Evolutionary conservation across 2,113 vertebrate species (phyloP).

Genomic region (Myotis lucifugus): DNA sequence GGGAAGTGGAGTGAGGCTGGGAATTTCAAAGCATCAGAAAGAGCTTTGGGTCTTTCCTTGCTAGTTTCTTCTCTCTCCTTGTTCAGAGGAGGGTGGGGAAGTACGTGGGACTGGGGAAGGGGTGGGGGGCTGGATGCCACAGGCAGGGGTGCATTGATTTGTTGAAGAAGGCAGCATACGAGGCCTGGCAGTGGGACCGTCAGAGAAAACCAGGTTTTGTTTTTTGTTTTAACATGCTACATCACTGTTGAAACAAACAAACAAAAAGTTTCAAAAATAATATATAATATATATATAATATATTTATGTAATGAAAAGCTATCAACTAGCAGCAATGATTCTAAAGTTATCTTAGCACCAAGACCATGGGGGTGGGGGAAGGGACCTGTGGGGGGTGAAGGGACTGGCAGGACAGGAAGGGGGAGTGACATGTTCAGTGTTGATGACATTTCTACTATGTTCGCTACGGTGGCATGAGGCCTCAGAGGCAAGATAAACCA

Average conservation of each 20-base stretch:
- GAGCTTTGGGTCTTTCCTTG: not conserved
- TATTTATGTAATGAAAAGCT: slow-evolving; percentile 89
- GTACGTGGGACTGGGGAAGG: not conserved
- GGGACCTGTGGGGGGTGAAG: slow-evolving; percentile 59
- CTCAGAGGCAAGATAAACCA: slow-evolving; percentile 70
- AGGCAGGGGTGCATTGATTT: slow-evolving; percentile 80
- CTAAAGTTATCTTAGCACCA: slow-evolving; percentile 91
- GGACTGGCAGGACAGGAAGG: slow-evolving; percentile 74
- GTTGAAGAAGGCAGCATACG: slow-evolving; percentile 85
- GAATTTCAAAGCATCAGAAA: not conserved
- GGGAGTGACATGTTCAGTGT: slow-evolving; percentile 86
- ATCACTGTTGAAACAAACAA: slow-evolving; percentile 84
- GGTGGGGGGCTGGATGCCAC: not conserved
- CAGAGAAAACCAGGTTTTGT: slow-evolving; percentile 78
- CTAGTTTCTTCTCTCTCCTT: slow-evolving; percentile 4
- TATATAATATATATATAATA: slow-evolving; percentile 84
- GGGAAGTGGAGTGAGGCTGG: not conserved
- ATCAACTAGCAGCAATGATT: slow-evolving; percentile 89
- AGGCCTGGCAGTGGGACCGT: slow-evolving; percentile 84
- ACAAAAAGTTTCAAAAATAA: slow-evolving; percentile 87
- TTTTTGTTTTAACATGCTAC: slow-evolving; percentile 85
- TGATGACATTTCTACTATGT: slow-evolving; percentile 84
- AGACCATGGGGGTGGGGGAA: slow-evolving; percentile 81
- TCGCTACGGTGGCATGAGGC: slow-evolving; percentile 78
- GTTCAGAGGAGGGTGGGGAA: not conserved